Conservation (phyloP, 2,888 invertebrate genomes). For the Pachymerium ferrugineum region DNA sequence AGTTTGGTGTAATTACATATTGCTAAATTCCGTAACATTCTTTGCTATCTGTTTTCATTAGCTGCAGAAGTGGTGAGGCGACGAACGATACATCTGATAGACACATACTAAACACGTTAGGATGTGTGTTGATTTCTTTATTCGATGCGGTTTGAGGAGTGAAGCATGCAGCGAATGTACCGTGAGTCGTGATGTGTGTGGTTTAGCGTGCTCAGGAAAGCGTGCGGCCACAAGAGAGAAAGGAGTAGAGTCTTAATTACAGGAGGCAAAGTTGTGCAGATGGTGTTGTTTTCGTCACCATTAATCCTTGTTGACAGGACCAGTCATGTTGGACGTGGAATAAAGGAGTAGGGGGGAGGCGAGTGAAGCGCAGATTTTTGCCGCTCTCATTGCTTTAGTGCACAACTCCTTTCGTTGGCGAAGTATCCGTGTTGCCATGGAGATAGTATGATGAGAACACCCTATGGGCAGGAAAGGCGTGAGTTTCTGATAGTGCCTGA, state of each 20-base stretch:
- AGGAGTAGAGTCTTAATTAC: not conserved
- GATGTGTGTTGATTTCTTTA: not conserved
- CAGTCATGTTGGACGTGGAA: not conserved
- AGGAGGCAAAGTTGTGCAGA: not conserved
- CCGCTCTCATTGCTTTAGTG: not conserved
- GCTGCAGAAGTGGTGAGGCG: not conserved
- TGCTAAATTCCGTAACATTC: not conserved
- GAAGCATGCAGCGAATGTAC: not conserved
- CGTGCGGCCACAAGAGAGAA: not conserved
- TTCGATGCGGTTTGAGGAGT: not conserved
- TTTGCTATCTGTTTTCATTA: not conserved
- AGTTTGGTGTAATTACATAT: not conserved
- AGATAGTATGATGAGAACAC: not conserved
- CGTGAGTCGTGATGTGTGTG: not conserved
- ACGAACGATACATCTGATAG: not conserved
- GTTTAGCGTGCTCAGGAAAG: not conserved
- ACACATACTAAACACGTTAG: not conserved
- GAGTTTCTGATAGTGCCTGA: not conserved
- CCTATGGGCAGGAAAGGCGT: not conserved
- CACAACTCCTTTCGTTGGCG: too few relatives aligned
- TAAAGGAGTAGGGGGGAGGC: not conserved
- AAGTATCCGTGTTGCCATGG: not conserved
- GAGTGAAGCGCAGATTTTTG: not conserved
- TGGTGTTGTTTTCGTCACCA: conserved; percentile 7
- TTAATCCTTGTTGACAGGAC: not conserved